Base-by-base conservation (phyloP, 2,113 vertebrate genomes). In the Hyaena hyaena region DNA sequence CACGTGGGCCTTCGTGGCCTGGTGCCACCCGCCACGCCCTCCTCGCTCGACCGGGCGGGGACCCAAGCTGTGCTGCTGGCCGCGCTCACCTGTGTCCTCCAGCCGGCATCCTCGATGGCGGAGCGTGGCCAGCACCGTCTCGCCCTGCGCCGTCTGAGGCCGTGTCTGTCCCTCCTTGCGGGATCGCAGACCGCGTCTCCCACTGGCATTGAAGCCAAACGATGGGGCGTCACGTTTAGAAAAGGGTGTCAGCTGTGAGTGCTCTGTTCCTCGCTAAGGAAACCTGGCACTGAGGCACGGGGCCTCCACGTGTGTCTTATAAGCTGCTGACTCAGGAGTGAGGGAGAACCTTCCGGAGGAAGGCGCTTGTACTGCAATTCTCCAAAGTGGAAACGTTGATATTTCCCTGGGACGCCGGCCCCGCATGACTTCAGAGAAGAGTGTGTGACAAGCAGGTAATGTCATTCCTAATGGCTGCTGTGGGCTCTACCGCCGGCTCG, bases 241-340 rank as follows among this genome's bases (percentile, higher is more conserved):
- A 93, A 94, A 96, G 90, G 97, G 95, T 87, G 92, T 97, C 95
- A 84, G 97, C 96, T 95, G 97, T 96, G 89, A 98, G 97, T 33
- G 65, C 95, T 93, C 97, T 93, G 86, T 96, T 96, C 93, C 83
- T 97, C 94, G 88, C 94, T 96, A 93, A 97, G 96, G 96, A 98
- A 97, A 96, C 93, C 96, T 93, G 98, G 95, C 96, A 93, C 86
- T 33, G 68, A 87, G 95, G 96, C 93, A 79, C 79, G 97, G 96
- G 96, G 96, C 95, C 94, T 96, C 98, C 97, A 96, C 97, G 7
- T 88, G 31, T 96, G 92, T 94, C 92, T 97, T 92, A 82, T 69
- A 90, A 94, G 93, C 96, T 76, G 17, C 63, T 92, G 96, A 63
- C 85, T 93, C 88, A 96, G 96, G 92, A 63, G 97, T 93, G 97